Evolutionary conservation across 2,888 invertebrate species (phyloP), one percentile per base, ranked within the genome.

Genomic region (Horisme vitalbata): DNA sequence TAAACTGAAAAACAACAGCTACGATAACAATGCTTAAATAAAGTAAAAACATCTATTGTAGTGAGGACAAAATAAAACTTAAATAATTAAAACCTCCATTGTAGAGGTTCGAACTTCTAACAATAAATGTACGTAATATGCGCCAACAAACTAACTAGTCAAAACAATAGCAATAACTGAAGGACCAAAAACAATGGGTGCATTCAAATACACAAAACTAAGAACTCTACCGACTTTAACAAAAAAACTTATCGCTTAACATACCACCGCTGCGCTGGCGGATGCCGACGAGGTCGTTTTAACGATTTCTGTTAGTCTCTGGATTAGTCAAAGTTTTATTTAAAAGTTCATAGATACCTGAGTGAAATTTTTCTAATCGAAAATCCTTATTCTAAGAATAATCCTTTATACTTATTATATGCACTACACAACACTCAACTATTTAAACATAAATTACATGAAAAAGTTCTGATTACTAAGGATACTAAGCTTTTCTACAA

Each of bases 121-220:
- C 69, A 79, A 75, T 74, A 75, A 66, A 68, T 67, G 45, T 47
- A 63, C 52, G 3, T 10, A 0, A 71, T 62, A 61, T 61, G 57
- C 57, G 65, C 56, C 55, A 69, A 70, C 68, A 63, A 70, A 63
- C 58, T 58, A 65, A 59, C 52, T 59, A 55, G 48, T 48, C 45
- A 54, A 59, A 67, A 78, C 73, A 71, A 73, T 68, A 62, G 65
- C 60, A 63, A 68, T 61, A 66, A 67, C 44, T 53, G 62, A 65
- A 58, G 59, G 56, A 58, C 56, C 58, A 58, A 69, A n/a, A 76
- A 83, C 80, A 85, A 84, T 73, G 63, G 64, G 52, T 55, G 68
- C 75, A 75, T 78, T 79, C 75, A 77, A 77, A 74, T 68, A 79
- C 75, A 77, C 67, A 75, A 63, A 73, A 70, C 73, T 71, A 69